Conservation (phyloP, 2,113 vertebrate genomes). For the Apeltes quadracus region DNA sequence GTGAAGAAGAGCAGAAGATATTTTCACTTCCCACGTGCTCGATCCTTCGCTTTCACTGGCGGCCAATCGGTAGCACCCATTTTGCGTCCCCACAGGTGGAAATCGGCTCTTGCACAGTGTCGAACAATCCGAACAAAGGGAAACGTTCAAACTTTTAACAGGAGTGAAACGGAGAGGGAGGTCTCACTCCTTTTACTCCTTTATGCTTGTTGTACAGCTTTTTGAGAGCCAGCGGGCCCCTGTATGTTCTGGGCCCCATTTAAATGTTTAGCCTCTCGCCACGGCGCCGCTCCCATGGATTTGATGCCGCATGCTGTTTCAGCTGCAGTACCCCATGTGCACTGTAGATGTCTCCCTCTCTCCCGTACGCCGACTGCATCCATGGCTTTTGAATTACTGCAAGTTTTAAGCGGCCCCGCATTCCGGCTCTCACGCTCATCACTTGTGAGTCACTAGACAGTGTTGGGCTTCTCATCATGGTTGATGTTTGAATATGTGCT, state of each 20-base stretch:
- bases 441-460: constrained; percentile 31
- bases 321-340: constrained; percentile 60
- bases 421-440: constrained; percentile 30
- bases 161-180: constrained; percentile 19
- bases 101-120: constrained; percentile 27
- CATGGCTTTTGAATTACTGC: constrained; percentile 43
- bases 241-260: constrained; percentile 52
- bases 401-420: constrained; percentile 28
- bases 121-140: constrained; percentile 35
- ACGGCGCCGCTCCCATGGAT: constrained; percentile 33
- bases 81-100: constrained; percentile 41
- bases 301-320: constrained; percentile 48
- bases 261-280: constrained; percentile 48
- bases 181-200: constrained; percentile 34
- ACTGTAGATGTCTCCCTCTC: constrained; percentile 61
- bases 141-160: constrained; percentile 35
- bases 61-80: constrained; percentile 52
- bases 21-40: constrained; percentile 43
- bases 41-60: constrained; percentile 48
- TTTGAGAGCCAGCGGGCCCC: constrained; percentile 64
- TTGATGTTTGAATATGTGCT: constrained; percentile 49
- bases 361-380: constrained; percentile 21
- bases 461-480: constrained; percentile 39
- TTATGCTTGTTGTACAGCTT: constrained; percentile 68
- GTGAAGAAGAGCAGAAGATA: constrained; percentile 43